Conservation (phyloP, 2,888 invertebrate genomes). For the Drosophila mayaguana region DNA sequence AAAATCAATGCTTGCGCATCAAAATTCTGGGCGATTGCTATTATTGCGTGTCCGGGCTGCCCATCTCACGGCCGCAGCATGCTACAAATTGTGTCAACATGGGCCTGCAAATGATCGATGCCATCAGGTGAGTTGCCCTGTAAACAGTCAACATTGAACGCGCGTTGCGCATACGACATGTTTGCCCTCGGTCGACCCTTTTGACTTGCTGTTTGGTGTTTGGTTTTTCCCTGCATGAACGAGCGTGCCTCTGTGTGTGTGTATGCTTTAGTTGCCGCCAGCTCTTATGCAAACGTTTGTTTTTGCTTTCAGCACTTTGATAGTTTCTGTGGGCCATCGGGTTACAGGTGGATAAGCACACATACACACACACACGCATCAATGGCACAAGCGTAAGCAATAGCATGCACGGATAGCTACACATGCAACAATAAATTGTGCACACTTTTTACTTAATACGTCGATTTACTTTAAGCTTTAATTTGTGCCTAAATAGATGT, state of each 20-base stretch:
- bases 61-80: constrained; percentile 96
- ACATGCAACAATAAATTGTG: constrained; percentile 32
- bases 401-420: constrained; percentile 5
- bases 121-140: constrained; percentile 89
- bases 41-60: constrained; percentile 97
- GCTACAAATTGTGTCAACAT: constrained; percentile 98
- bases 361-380: constrained; percentile 9
- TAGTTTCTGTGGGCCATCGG: constrained; percentile 37
- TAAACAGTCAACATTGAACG: constrained; percentile 50
- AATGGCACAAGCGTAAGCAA: constrained; percentile 25
- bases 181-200: constrained; percentile 51
- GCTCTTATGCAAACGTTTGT: constrained; percentile 52
- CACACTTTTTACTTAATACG: constrained; percentile 22
- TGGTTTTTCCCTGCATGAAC: constrained; percentile 23
- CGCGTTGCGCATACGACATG: constrained; percentile 59
- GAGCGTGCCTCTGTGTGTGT: constrained; percentile 2
- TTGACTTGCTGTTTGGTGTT: constrained; percentile 47
- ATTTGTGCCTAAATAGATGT: constrained; percentile 6
- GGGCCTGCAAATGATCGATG: constrained; percentile 98
- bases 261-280: constrained; percentile 40
- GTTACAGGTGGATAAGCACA: constrained; percentile 29
- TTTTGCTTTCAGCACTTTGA: constrained; percentile 58
- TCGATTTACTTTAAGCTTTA: constrained; percentile 25
- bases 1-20: constrained; percentile 97
- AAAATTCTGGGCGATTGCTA: constrained; percentile 98